A percentile compares a stretch with the other conserved stretches of the same genome.
phyloP scores from a whole-genome alignment of 2,888 invertebrate species.

The Byasa hedistus region DNA sequence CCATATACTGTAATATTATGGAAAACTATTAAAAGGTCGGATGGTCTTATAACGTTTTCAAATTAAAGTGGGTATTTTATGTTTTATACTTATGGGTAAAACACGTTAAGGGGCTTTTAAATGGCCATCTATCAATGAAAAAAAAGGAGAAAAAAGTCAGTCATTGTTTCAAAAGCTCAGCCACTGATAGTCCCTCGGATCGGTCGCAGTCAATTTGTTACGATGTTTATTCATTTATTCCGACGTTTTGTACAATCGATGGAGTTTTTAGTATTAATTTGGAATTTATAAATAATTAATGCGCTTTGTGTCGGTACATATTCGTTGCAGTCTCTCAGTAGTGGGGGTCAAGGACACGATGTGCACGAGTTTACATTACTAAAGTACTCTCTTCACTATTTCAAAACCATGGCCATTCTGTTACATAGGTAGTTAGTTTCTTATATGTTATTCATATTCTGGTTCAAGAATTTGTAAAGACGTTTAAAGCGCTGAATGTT shows the following conservation, averaged over 20 bases:
- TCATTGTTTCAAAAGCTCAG: conserved; percentile 38
- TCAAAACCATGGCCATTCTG: conserved; percentile 20
- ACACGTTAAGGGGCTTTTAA: conserved; percentile 30
- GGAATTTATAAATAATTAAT: conserved; percentile 73
- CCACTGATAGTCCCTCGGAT: conserved; percentile 35
- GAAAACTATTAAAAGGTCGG: conserved; percentile 3
- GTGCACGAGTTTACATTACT: conserved; percentile 45
- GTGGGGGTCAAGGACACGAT: conserved; percentile 61
- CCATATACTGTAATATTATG: background rate
- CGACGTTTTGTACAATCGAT: conserved; percentile 57
- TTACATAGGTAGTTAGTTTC: background rate
- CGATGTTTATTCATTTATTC: conserved; percentile 73
- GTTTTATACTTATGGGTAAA: conserved; percentile 27
- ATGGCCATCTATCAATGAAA: conserved; percentile 35
- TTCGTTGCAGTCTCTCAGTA: conserved; percentile 46
- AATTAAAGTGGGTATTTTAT: conserved; percentile 27
- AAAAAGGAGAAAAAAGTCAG: conserved; percentile 33
- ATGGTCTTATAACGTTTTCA: conserved; percentile 24
- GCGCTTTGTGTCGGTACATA: conserved; percentile 49
- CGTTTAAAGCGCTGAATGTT: no score
- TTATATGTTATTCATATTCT: no score
- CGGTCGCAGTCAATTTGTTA: conserved; percentile 61
- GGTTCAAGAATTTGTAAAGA: no score
- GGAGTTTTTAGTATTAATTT: conserved; percentile 70
- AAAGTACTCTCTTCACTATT: conserved; percentile 33